Evolutionary conservation across 2,113 vertebrate species (phyloP).

Genomic region (Tinamus guttatus): DNA sequence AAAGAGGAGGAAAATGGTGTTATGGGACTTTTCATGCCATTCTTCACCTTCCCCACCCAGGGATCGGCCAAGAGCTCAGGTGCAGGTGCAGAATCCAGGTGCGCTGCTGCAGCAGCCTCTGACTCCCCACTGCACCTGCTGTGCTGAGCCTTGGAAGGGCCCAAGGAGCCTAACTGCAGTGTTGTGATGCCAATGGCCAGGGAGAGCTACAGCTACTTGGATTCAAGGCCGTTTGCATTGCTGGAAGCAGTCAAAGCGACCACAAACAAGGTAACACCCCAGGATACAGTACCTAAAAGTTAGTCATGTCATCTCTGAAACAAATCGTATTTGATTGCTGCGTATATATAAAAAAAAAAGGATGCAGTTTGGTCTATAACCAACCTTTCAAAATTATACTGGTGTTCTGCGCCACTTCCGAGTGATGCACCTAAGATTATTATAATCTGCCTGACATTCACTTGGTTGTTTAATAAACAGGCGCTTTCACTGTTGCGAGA

Average conservation of each 20-base stretch:
- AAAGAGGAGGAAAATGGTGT: not conserved
- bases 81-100: not conserved
- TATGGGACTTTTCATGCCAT: accelerated
- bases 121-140: not conserved
- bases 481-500: not conserved
- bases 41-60: not conserved
- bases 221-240: not conserved
- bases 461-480: not conserved
- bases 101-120: not conserved
- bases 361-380: not conserved
- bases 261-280: not conserved
- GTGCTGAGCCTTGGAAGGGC: accelerated
- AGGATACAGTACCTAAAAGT: not conserved
- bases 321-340: not conserved
- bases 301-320: not conserved
- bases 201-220: not conserved
- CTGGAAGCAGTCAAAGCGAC: not conserved
- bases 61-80: not conserved
- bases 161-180: accelerated
- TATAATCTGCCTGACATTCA: not conserved
- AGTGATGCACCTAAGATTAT: not conserved
- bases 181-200: accelerated
- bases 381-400: not conserved
- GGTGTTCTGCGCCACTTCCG: not conserved
- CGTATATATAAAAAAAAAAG: too few species aligned